Conservation (phyloP, 2,888 invertebrate genomes). For the Drosophila birchii region DNA sequence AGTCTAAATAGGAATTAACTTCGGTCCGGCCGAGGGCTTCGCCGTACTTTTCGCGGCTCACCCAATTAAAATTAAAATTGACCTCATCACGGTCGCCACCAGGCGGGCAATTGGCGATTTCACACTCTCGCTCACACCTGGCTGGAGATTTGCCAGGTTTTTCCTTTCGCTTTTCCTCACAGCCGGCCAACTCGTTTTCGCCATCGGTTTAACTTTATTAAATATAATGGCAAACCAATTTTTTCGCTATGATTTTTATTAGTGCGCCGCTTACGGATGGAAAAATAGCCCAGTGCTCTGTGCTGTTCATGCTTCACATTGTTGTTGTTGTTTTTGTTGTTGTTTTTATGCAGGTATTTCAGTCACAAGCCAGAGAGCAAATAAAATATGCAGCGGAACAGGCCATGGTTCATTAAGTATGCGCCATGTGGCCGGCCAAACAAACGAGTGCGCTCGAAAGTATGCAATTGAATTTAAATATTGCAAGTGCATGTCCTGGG, state of each 20-base stretch:
- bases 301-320: neutral
- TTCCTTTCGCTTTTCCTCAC: slow-evolving; percentile 15
- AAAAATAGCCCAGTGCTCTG: slow-evolving; percentile 29
- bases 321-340: neutral
- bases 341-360: slow-evolving; percentile 57
- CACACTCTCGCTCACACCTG: slow-evolving; percentile 22
- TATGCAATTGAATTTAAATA: slow-evolving; percentile 80
- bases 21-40: neutral
- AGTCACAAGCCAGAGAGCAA: slow-evolving; percentile 37
- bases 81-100: slow-evolving; percentile 41
- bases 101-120: slow-evolving; percentile 46
- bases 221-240: slow-evolving; percentile 54
- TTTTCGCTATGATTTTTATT: slow-evolving; percentile 55
- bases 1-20: slow-evolving; percentile 4
- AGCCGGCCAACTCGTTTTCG: slow-evolving; percentile 18
- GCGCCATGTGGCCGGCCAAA: slow-evolving; percentile 66
- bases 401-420: slow-evolving; percentile 74
- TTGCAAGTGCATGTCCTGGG: slow-evolving; percentile 58
- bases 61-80: slow-evolving; percentile 41
- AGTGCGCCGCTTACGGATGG: slow-evolving; percentile 36
- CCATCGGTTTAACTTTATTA: slow-evolving; percentile 53
- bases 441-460: slow-evolving; percentile 63
- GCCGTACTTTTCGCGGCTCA: slow-evolving; percentile 10
- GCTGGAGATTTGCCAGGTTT: slow-evolving; percentile 15
- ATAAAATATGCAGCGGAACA: slow-evolving; percentile 70